Base-by-base conservation (phyloP, 2,888 invertebrate genomes). In the Alloscopus bannaensis region DNA sequence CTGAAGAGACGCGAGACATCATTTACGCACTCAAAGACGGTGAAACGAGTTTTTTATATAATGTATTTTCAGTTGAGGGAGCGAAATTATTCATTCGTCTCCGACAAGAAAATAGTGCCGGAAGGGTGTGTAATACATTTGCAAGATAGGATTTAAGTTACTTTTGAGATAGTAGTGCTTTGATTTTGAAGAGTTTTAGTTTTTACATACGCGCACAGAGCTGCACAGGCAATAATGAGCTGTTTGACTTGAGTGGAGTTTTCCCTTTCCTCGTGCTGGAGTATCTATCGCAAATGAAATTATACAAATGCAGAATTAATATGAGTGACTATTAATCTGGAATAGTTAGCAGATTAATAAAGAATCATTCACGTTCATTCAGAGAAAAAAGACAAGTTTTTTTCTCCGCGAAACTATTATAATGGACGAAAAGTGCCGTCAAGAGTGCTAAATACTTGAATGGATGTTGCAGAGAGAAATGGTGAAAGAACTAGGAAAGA, bases 101-200 rank as follows among this genome's bases (percentile, higher is more conserved):
- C 55, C 55, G 29, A n/a, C n/a, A n/a, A 13, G 47, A 47, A 47
- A n/a, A 36, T 28, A 31, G 2, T 59, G 72, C 72, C 72, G 42
- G 55, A 72, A 72, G 72, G 42, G 16, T 55, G 40, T 24, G 60
- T n/a, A n/a, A 29, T 72, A 71, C 60, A n/a, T 60, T 47, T 60
- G 20, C n/a, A 57, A 57, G 57, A 57, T 40, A 57, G 47, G 50
- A 47, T 13, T 55, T 55, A 24, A n/a, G 18, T n/a, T n/a, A n/a
- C n/a, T n/a, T n/a, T n/a, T n/a, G n/a, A n/a, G n/a, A n/a, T n/a
- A n/a, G n/a, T n/a, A n/a, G n/a, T n/a, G n/a, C n/a, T n/a, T n/a
- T 47, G 16, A 13, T 47, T 47, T n/a, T 47, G 4, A 47, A 2
- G 29, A 28, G 4, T 47, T 47, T 47, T 47, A 18, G 16, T n/a